Base-by-base conservation (phyloP, 2,113 vertebrate species). In the Platysternon megacephalum region DNA sequence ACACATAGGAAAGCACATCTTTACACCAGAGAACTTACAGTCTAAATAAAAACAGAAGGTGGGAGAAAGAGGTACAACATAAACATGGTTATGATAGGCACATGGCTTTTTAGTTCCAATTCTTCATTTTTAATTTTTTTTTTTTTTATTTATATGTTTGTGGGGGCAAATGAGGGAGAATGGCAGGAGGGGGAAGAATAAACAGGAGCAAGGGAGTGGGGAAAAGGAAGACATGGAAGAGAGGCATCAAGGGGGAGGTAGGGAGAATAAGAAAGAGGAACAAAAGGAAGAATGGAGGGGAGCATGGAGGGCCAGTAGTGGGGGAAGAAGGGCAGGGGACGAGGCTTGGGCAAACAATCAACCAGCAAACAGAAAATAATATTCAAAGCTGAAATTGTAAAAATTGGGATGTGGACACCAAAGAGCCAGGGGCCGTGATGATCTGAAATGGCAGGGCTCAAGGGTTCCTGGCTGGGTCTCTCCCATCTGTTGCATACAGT, bases 31-130 rank as follows among this genome's bases (percentile, higher is more conserved):
- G 61, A 21, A 5, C 56, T 55, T 7, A 0, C 13, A 28, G 56
- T 46, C 88, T 68, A 17, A 4, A 10, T 1, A 49, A 6, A 0
- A 8, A 55, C 29, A 1, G 87, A 3, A 22, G 1, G 3, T 35
- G 49, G n/a, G 49, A 42, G 58, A 74, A 11, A 1, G 2, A 1
- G 55, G 3, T 17, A 0, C 21, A 0, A 2, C 3, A 0, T 5
- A 3, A 2, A 24, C 26, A 17, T 29, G 3, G 29, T 16, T 28
- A 4, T 52, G 42, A 1, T 4, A 58, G 28, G 5, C 11, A 17
- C 22, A 2, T 5, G 35, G 48, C 58, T 76, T 0, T 4, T 2
- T 4, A 5, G 51, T 21, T 61, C 5, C 1, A 16, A 8, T 35
- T 32, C 68, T 74, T 21, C n/a, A 12, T 2, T 52, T 35, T 82